Base-by-base conservation (phyloP, 1,140 invertebrate genomes). In the Reticulitermes speratus region DNA sequence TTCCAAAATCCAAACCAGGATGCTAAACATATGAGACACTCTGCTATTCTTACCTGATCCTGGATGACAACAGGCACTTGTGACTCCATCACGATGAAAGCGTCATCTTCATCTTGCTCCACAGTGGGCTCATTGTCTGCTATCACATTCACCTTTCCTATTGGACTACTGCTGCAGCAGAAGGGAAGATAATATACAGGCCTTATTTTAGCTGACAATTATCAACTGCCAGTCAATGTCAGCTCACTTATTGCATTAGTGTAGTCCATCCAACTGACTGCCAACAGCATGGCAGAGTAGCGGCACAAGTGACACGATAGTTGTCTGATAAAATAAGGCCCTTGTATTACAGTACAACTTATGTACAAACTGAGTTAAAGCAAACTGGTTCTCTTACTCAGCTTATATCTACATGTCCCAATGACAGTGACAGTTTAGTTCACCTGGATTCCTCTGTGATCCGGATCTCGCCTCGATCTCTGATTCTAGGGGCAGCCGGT, bases 401-500 rank as follows among this genome's bases (percentile, higher is more conserved):
- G 16, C 2, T 44, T 82, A 14, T 44, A 82, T 82, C n/a, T 32
- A 21, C 38, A 44, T 82, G 81, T n/a, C 19, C 19, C 16, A 82
- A 2, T 82, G 30, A 23, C 12, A 81, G 9, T 11, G 25, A 81
- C 2, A 81, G 0, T n/a, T 14, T 21, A 84, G 88, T 30, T 90
- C 87, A 91, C 91, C 88, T 65, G 44, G 88, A 88, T 25, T 90
- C 90, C 87, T 90, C 90, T 30, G 89, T 89, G 32, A 90, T 87
- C 48, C 88, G 93, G 90, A 90, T 93, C 91, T 90, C 93, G 88
- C 89, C 90, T 90, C 90, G 94, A 59, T 90, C 92, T 89, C 93
- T 92, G 86, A 95, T 90, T 86, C 94, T 92, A 14, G 96, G 96
- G 44, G 96, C 96, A 83, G 95, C 95, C 2, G 96, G 96, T 86